Evolutionary conservation across 2,113 vertebrate genomes (phyloP), one percentile per base, ranked within the genome.

Genomic region (Polypterus bichir): DNA sequence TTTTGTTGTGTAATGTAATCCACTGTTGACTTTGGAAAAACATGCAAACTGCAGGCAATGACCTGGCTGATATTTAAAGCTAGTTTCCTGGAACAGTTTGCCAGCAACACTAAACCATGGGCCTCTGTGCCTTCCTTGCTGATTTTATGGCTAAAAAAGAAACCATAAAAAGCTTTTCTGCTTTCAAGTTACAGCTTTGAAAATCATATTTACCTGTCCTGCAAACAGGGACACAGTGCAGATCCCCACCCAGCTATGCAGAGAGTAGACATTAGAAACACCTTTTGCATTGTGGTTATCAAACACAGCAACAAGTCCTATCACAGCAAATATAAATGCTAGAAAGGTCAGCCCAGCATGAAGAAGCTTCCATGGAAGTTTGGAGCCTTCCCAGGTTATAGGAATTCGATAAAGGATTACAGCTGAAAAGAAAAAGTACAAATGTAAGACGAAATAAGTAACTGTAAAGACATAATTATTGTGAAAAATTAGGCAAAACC

Each of bases 241-340:
- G 58, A 98, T 80, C 11, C 94, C 94, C 64, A 97, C 64, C 94
- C 94, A 98, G 78, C 94, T 98, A 79, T 98, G 94, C 66, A 98
- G 62, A 0, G 93, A 95, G 72, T 98, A 98, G 53, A 97, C 78
- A 67, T 93, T 89, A 57, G 84, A 47, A 0, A 64, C 86, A 0
- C 66, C 47, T 0, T 63, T 1, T 0, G 44, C 3, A 0, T 82
- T 86, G 63, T 97, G 94, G 70, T 77, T 81, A 7, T 44, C 6
- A 46, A 97, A 96, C 51, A 96, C 94, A 0, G 92, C 94, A 0
- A 68, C 83, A 6, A 97, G 76, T 5, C 92, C 94, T 68, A 92
- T 44, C 2, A 92, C 74, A 0, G 86, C 67, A 57, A 92, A 67
- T 54, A 75, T 0, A 3, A 97, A 76, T 0, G 86, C 77, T 1